phyloP scores from a whole-genome alignment of 1,140 invertebrate species.

The Eurosta solidaginis region DNA sequence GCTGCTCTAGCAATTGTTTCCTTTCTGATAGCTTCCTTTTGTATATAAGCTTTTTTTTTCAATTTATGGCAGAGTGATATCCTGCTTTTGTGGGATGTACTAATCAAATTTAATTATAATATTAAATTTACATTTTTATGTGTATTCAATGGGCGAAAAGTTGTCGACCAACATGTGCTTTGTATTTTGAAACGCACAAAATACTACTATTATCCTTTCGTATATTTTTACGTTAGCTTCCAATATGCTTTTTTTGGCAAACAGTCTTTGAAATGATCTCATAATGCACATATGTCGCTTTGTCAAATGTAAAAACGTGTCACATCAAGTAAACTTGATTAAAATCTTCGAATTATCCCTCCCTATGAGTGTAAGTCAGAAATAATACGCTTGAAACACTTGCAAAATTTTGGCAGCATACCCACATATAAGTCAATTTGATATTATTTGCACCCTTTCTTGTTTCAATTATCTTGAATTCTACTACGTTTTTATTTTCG shows the following conservation, averaged over 20 bases:
- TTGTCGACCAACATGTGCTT: not conserved
- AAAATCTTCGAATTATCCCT: constrained; percentile 58
- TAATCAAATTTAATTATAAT: constrained; percentile 11
- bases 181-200: not conserved
- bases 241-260: not conserved
- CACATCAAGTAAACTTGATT: constrained; percentile 58
- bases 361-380: constrained; percentile 27
- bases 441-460: not conserved
- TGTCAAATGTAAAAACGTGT: constrained; percentile 46
- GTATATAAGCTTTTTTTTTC: not conserved
- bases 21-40: not conserved
- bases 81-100: not conserved
- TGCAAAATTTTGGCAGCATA: not conserved
- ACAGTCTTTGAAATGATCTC: not conserved
- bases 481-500: not conserved
- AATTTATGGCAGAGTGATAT: not conserved
- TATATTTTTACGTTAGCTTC: not conserved
- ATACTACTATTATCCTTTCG: not conserved
- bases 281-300: not conserved
- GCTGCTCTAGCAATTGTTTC: not conserved
- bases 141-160: not conserved
- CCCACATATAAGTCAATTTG: not conserved
- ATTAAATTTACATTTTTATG: constrained; percentile 14
- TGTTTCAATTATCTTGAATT: constrained; percentile 2
- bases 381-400: not conserved